A percentile compares a stretch with the other conserved stretches of the same genome.
Conservation (phyloP, 2,888 invertebrate genomes). For the Nasonia oneida region DNA sequence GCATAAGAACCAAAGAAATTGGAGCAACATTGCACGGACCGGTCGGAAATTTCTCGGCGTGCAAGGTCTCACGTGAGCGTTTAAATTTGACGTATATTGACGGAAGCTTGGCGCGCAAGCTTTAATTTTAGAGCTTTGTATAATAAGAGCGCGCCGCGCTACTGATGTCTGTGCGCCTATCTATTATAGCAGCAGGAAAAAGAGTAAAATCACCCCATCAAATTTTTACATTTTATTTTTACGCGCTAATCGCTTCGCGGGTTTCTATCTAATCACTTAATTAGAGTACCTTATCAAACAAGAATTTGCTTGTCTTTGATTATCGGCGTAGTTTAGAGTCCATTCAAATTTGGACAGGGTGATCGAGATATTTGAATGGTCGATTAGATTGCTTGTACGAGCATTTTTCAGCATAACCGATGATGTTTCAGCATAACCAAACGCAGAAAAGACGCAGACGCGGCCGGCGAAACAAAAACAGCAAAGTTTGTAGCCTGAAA, state of each 20-base stretch:
- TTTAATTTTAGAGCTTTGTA: slow-evolving; percentile 46
- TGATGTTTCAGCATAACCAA: neutral
- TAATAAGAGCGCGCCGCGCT: slow-evolving; percentile 7
- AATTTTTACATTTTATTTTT: neutral
- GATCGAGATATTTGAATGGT: too few relatives aligned
- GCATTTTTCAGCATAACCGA: too few relatives aligned
- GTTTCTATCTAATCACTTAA: neutral
- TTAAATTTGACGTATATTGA: slow-evolving; percentile 19
- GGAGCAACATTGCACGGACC: too few relatives aligned
- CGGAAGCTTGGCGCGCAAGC: slow-evolving; percentile 29
- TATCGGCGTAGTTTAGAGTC: neutral
- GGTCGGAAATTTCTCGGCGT: too few relatives aligned
- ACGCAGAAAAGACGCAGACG: neutral
- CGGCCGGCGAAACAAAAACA: neutral
- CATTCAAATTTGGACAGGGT: neutral
- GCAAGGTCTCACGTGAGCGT: neutral
- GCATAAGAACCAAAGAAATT: too few relatives aligned
- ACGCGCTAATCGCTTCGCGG: neutral
- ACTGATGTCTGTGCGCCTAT: neutral
- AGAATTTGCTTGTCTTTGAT: slow-evolving; percentile 5
- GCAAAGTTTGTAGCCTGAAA: neutral
- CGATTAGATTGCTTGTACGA: too few relatives aligned
- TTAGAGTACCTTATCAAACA: slow-evolving; percentile 27
- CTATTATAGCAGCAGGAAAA: neutral
- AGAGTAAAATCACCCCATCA: neutral